Conservation (phyloP, 2,888 invertebrate species). For the Mythimna lalbum region DNA sequence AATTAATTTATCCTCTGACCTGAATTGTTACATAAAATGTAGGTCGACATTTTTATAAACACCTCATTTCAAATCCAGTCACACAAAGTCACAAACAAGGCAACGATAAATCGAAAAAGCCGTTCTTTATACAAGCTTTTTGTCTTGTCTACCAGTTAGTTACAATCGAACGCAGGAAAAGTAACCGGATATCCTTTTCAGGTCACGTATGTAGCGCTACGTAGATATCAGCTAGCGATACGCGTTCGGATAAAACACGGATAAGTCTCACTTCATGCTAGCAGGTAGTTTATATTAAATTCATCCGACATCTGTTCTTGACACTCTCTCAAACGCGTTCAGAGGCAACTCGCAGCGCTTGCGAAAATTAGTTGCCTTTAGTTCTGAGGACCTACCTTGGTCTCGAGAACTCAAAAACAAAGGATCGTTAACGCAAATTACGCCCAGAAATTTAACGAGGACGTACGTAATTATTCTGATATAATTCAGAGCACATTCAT, state of each 20-base stretch:
- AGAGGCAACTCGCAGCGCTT: conserved; percentile 31
- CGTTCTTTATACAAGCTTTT: conserved; percentile 49
- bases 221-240: conserved; percentile 55
- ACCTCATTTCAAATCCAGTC: conserved; percentile 41
- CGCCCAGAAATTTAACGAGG: conserved; percentile 59
- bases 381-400: conserved; percentile 44
- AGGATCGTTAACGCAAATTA: conserved; percentile 65
- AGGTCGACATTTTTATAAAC: conserved; percentile 23
- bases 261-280: conserved; percentile 44
- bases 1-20: background rate
- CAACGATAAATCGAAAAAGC: conserved; percentile 57
- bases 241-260: conserved; percentile 53
- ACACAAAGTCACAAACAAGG: conserved; percentile 47
- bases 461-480: conserved; percentile 58
- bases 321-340: conserved; percentile 58
- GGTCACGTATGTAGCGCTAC: conserved; percentile 58
- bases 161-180: conserved; percentile 61
- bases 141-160: conserved; percentile 56
- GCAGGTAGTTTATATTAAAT: conserved; percentile 59
- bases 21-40: background rate
- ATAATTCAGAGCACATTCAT: conserved; percentile 62
- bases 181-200: conserved; percentile 61
- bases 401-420: conserved; percentile 61
- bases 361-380: conserved; percentile 61
- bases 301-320: conserved; percentile 60